Percentiles rank a stretch among this genome's conserved stretches.
Conservation (phyloP, 53 echinoderm and acorn worm species). For the Pentamera pediparva region DNA sequence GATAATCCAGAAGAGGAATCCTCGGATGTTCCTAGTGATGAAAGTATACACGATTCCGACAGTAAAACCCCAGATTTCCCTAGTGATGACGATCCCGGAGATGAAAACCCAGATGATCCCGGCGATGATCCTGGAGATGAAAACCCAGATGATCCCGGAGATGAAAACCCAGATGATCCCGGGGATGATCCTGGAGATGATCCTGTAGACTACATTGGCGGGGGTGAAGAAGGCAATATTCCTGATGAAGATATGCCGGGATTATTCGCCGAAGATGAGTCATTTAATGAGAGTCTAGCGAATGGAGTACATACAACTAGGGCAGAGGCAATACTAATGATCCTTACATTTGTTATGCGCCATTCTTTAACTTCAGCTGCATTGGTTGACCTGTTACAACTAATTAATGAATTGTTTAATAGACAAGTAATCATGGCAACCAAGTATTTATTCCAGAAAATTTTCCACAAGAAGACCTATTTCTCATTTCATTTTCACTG, state of each 20-base stretch:
- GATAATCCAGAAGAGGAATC: too few species aligned
- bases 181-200: too few species aligned
- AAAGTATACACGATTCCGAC: too few species aligned
- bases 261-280: conserved; percentile 10
- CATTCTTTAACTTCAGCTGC: conserved; percentile 29
- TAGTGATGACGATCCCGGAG: neutral
- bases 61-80: too few species aligned
- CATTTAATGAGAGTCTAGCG: conserved; percentile 9
- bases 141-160: neutral
- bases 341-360: conserved; percentile 45
- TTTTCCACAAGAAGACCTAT: neutral
- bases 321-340: conserved; percentile 41
- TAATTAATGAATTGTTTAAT: conserved; percentile 30
- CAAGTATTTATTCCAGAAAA: conserved; percentile 24
- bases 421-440: conserved; percentile 4
- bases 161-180: too few species aligned
- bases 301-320: conserved; percentile 12
- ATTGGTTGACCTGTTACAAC: conserved; percentile 25
- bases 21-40: neutral
- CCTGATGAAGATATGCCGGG: too few species aligned
- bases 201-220: neutral
- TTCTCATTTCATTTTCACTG: conserved; percentile 37
- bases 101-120: neutral
- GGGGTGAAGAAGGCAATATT: too few species aligned
- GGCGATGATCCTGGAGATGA: neutral